A percentile compares a stretch with the other conserved stretches of the same genome.
Conservation (phyloP, 2,888 invertebrate species). For the Glaucopsyche alexis region DNA sequence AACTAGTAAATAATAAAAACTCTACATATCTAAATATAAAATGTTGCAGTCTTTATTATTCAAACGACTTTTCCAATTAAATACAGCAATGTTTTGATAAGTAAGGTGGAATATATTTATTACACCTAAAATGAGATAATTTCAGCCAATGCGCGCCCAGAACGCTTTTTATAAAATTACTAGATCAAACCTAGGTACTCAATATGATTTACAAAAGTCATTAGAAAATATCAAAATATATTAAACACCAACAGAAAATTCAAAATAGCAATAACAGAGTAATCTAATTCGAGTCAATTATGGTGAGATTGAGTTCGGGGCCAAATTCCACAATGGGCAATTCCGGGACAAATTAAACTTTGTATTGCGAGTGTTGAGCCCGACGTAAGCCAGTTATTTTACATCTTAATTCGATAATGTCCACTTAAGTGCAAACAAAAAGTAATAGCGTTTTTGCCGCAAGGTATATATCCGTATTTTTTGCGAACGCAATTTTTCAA, state of each 20-base stretch:
- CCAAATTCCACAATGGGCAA: constrained; percentile 31
- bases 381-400: constrained; percentile 38
- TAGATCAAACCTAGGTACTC: too few relatives aligned
- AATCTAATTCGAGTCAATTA: constrained; percentile 28
- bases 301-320: constrained; percentile 29
- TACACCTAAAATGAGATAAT: too few relatives aligned
- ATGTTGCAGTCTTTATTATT: too few relatives aligned
- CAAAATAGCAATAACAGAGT: background rate
- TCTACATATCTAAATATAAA: too few relatives aligned
- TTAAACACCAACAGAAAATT: background rate
- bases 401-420: constrained; percentile 35
- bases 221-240: constrained; percentile 1
- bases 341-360: constrained; percentile 35
- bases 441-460: constrained; percentile 34
- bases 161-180: too few relatives aligned
- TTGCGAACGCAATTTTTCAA: background rate
- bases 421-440: constrained; percentile 37
- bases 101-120: too few relatives aligned
- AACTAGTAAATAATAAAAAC: too few relatives aligned
- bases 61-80: too few relatives aligned
- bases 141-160: too few relatives aligned
- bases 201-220: background rate
- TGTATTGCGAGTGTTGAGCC: constrained; percentile 30
- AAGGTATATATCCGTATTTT: background rate
- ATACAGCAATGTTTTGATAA: too few relatives aligned